Conservation (phyloP, 2,888 invertebrate genomes). For the Acheta domesticus region DNA sequence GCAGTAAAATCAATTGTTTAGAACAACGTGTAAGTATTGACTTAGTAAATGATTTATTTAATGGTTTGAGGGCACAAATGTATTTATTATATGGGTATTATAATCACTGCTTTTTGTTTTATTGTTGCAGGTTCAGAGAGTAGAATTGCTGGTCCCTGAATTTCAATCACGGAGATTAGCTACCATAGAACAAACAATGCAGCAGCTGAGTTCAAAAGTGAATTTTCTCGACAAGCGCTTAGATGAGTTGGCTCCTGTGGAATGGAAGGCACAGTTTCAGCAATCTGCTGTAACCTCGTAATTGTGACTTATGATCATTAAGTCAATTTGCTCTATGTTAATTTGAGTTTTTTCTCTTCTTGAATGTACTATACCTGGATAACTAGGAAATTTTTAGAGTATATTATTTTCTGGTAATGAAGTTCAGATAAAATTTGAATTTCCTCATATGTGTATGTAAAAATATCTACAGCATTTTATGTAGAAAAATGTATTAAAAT, state of each 20-base stretch:
- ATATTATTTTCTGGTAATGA: too few relatives aligned
- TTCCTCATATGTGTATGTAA: too few relatives aligned
- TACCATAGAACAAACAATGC: constrained; percentile 27
- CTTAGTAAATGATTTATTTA: too few relatives aligned
- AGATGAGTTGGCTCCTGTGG: constrained; percentile 33
- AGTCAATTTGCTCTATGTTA: too few relatives aligned
- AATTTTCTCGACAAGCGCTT: constrained; percentile 34
- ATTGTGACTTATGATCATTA: background rate
- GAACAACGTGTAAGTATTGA: constrained; percentile 26
- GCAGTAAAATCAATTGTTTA: constrained; percentile 27
- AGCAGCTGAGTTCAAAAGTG: constrained; percentile 33
- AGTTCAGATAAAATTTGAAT: too few relatives aligned
- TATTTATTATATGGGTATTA: too few relatives aligned
- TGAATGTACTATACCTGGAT: too few relatives aligned
- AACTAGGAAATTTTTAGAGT: too few relatives aligned
- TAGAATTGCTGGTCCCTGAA: constrained; percentile 34
- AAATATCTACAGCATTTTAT: too few relatives aligned
- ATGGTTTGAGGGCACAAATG: too few relatives aligned
- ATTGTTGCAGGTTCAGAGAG: constrained; percentile 29
- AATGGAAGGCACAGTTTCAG: constrained; percentile 34
- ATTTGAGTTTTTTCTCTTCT: too few relatives aligned
- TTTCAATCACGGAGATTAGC: constrained; percentile 30
- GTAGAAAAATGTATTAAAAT: too few relatives aligned
- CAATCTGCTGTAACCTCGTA: constrained; percentile 18
- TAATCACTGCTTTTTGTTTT: background rate